phyloP scores from a whole-genome alignment of 2,797 vertebrate genomes.

The Megalops cyprinoides region DNA sequence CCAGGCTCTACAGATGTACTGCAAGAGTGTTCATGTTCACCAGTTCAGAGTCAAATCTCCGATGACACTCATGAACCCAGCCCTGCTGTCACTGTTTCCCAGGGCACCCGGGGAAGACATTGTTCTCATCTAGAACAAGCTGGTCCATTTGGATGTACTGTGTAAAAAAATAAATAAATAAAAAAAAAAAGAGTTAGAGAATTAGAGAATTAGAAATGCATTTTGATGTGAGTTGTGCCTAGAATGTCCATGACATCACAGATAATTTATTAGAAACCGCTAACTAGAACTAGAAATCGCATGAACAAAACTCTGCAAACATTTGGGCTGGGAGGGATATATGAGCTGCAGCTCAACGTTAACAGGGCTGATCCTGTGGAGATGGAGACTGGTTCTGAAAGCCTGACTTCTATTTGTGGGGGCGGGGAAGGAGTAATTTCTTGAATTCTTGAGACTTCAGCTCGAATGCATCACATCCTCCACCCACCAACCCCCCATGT shows the following conservation, averaged over 20 bases:
- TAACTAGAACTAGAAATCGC: constrained; percentile 24
- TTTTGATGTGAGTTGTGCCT: constrained; percentile 76
- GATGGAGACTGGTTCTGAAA: constrained; percentile 1
- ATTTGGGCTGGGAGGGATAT: constrained; percentile 13
- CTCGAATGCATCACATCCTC: too few species aligned
- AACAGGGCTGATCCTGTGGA: background rate
- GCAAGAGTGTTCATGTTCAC: constrained; percentile 76
- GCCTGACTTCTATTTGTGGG: background rate
- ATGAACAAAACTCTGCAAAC: background rate
- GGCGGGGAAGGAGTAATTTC: background rate
- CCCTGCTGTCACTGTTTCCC: constrained; percentile 80
- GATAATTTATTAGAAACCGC: constrained; percentile 25
- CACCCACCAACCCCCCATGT: background rate
- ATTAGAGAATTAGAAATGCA: constrained; percentile 75
- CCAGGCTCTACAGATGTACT: constrained; percentile 79
- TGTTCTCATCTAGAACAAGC: constrained; percentile 78
- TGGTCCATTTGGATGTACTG: constrained; percentile 80
- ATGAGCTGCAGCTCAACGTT: background rate
- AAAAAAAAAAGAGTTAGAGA: constrained; percentile 62
- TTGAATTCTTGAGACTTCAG: too few species aligned
- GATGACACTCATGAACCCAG: constrained; percentile 78
- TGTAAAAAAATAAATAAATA: too few species aligned
- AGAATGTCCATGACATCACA: constrained; percentile 21
- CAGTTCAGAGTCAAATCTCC: constrained; percentile 82
- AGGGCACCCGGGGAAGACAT: constrained; percentile 73